Evolutionary conservation across 2,888 invertebrate species (phyloP), one percentile per base, ranked within the genome.

Genomic region (Rapana venosa): DNA sequence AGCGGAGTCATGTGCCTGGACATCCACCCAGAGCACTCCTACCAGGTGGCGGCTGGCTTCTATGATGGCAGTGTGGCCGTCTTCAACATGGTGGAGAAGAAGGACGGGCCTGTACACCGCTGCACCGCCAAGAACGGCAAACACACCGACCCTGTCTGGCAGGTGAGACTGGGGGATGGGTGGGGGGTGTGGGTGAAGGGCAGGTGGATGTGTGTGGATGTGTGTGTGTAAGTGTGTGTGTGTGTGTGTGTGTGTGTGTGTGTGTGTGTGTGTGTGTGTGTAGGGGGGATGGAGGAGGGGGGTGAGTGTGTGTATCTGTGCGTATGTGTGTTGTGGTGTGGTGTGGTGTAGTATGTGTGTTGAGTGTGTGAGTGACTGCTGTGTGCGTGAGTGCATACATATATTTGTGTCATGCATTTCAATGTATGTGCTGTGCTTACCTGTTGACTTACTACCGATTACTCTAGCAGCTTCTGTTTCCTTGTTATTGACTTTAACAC

Each of bases 1-100:
- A 98, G 98, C 36, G 98, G 98, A 0, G 98, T 98, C 17, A 98
- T 98, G 97, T 98, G 98, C 94, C 97, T 98, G 30, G 98, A 99
- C 94, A 98, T 98, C 90, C 99, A 98, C 96, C 95, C 96, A 1
- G 94, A 95, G 70, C 94, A 96, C 97, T 98, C 98, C 0, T 98
- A 98, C 95, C 97, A 99, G 93, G 96, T 99, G 17, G 98, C 98
- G 26, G 97, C 98, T 88, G 98, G 98, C 96, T 96, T 96, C 91
- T 96, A 96, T 91, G 98, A 99, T 95, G 99, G 99, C 35, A 98
- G 98, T 94, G 98, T 99, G 0, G 97, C 98, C n/a, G 98, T 99
- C 0, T 98, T 98, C 95, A 98, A 99, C 95, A 97, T 98, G 35
- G 93, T 94, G 0, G 97, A 94, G 88, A 94, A 94, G 97, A 97